Evolutionary conservation across 2,888 invertebrate genomes (phyloP).

Genomic region (Lycophotia porphyrea): DNA sequence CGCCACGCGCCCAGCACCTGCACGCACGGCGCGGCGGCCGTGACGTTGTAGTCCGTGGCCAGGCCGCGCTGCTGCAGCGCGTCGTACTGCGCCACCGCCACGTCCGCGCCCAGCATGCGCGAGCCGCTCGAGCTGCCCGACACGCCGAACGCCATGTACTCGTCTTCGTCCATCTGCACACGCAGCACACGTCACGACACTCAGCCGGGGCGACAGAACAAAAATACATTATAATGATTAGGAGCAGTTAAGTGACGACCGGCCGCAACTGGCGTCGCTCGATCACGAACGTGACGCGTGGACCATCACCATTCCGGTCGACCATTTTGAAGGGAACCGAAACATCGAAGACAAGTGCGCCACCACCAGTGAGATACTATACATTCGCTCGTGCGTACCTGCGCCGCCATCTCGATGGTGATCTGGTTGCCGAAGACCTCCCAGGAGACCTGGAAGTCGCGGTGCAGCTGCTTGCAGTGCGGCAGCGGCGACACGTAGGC

Average conservation of each 20-base stretch:
- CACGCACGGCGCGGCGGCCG: conserved; percentile 95
- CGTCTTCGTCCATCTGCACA: conserved; percentile 90
- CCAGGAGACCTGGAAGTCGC: conserved; percentile 96
- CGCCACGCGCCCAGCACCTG: conserved; percentile 96
- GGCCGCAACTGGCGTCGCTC: neutral
- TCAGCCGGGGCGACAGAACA: too few relatives aligned
- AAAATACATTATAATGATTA: too few relatives aligned
- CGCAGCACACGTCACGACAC: neutral
- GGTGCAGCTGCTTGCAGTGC: conserved; percentile 96
- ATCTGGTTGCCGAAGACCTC: conserved; percentile 97
- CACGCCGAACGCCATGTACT: conserved; percentile 97
- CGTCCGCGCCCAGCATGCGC: conserved; percentile 96
- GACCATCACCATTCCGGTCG: neutral
- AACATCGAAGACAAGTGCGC: too few relatives aligned
- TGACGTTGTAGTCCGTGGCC: conserved; percentile 96
- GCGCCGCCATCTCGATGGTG: conserved; percentile 95
- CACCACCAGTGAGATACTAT: neutral
- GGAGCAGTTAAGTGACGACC: neutral
- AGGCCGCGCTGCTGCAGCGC: conserved; percentile 91
- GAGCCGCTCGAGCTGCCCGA: conserved; percentile 93
- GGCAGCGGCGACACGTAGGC: conserved; percentile 91
- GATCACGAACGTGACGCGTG: neutral
- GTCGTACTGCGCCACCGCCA: conserved; percentile 94
- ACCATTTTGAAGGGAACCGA: neutral
- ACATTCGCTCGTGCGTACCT: conserved; percentile 82